These are phyloP conservation scores for Mimumesa dahlbomi DNA, from an alignment of 2,888 invertebrate species.

Conservation along the genomic window DNA sequence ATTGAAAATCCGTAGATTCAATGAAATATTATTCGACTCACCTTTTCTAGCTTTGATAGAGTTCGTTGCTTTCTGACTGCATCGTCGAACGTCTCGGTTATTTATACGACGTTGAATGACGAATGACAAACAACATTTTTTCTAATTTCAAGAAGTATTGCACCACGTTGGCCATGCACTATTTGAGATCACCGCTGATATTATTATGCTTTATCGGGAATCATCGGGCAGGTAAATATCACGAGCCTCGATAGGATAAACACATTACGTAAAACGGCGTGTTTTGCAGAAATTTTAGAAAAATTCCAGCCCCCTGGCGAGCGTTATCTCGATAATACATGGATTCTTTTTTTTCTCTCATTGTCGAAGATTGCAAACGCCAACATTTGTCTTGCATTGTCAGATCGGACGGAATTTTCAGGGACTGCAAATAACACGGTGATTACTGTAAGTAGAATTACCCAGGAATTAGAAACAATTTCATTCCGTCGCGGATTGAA, in stretches of 20 bases:
- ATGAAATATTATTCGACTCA: too few species aligned
- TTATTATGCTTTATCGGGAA: slow-evolving; percentile 45
- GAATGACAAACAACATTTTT: slow-evolving; percentile 23
- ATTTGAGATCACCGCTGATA: slow-evolving; percentile 23
- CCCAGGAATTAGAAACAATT: too few species aligned
- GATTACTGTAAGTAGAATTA: too few species aligned
- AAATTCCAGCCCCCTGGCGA: slow-evolving; percentile 23
- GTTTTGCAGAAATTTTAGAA: slow-evolving; percentile 11
- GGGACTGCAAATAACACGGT: too few species aligned
- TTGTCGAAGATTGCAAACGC: too few species aligned
- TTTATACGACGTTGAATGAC: slow-evolving; percentile 35
- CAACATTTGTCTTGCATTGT: too few species aligned
- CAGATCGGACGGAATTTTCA: too few species aligned
- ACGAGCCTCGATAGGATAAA: slow-evolving; percentile 23
- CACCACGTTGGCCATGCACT: slow-evolving; percentile 10
- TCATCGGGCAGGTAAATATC: slow-evolving; percentile 16
- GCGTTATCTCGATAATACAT: slow-evolving; percentile 24
- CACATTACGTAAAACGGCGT: slow-evolving; percentile 35
- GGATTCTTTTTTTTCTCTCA: too few species aligned
- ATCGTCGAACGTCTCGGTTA: neutral
- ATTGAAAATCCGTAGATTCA: too few species aligned
- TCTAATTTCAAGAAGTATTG: neutral
- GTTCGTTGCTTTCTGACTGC: slow-evolving; percentile 12
- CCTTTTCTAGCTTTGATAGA: neutral
- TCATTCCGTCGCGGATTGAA: too few species aligned